phyloP scores from a whole-genome alignment of 2,113 vertebrate genomes.

The Dasypus novemcinctus region DNA sequence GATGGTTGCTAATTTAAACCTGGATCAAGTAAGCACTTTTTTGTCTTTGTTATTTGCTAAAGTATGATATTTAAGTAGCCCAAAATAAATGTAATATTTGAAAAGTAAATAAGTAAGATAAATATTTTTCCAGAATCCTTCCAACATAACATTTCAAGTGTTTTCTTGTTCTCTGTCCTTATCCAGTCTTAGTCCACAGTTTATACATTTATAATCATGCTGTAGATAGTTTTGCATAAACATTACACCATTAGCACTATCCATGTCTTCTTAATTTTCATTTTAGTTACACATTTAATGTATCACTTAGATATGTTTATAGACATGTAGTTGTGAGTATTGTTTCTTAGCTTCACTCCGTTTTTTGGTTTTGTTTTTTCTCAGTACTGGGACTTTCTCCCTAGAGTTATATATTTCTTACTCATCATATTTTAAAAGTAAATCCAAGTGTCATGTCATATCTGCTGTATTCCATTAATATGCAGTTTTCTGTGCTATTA shows the following conservation, averaged over 20 bases:
- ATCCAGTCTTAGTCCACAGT: neutral
- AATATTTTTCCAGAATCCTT: neutral
- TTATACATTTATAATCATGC: neutral
- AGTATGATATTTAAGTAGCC: neutral
- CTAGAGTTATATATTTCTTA: neutral
- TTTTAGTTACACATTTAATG: neutral
- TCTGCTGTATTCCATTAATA: neutral
- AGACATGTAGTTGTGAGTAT: neutral
- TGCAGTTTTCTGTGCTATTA: neutral
- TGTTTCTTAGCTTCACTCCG: neutral
- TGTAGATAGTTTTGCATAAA: neutral
- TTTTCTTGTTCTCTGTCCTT: neutral
- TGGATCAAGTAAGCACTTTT: constrained; percentile 70
- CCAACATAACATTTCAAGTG: neutral
- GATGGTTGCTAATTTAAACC: constrained; percentile 68
- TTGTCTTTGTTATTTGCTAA: neutral
- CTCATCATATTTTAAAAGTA: neutral
- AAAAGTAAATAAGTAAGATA: neutral
- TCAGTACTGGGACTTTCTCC: neutral
- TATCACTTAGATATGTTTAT: neutral
- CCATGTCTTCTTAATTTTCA: neutral
- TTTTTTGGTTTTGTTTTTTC: neutral
- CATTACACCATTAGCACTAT: neutral
- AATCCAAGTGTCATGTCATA: neutral
- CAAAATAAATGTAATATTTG: neutral